A percentile compares a stretch with the other conserved stretches of the same genome.
Conservation (phyloP, 1,140 invertebrate genomes). For the Drosophila grimshawi region DNA sequence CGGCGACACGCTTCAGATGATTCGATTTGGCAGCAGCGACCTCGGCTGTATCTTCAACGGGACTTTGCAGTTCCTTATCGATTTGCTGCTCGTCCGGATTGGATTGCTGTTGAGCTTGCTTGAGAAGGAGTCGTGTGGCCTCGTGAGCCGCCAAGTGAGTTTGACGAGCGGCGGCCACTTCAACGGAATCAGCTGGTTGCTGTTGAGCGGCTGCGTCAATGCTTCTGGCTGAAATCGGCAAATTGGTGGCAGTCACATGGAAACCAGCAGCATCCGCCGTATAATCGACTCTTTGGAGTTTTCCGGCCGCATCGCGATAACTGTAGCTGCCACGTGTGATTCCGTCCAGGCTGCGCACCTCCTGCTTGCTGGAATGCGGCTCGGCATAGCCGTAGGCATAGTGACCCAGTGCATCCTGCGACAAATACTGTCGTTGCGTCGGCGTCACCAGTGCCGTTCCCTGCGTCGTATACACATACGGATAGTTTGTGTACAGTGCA, state of each 20-base stretch:
- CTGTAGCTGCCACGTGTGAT: constrained; percentile 88
- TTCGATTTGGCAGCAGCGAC: constrained; percentile 75
- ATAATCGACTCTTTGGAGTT: constrained; percentile 87
- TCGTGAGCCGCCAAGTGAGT: constrained; percentile 43
- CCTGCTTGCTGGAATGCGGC: constrained; percentile 87
- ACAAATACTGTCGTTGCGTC: constrained; percentile 86
- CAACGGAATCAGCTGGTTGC: constrained; percentile 45
- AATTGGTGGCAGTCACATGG: constrained; percentile 88
- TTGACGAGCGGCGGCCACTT: constrained; percentile 44
- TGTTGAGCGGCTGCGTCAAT: constrained; percentile 28
- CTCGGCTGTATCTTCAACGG: constrained; percentile 78
- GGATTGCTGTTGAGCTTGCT: constrained; percentile 30
- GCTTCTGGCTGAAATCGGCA: constrained; percentile 83
- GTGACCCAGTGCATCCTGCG: constrained; percentile 88
- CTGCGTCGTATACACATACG: constrained; percentile 62
- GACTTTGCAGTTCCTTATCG: constrained; percentile 73
- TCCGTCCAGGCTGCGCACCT: constrained; percentile 88
- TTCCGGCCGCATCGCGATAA: constrained; percentile 87
- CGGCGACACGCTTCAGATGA: constrained; percentile 64
- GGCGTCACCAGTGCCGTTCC: constrained; percentile 73
- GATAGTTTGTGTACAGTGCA: constrained; percentile 60
- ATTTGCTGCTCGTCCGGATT: constrained; percentile 19
- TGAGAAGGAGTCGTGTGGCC: constrained; percentile 49
- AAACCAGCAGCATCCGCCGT: constrained; percentile 87
- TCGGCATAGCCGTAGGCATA: constrained; percentile 89